These are phyloP conservation scores for Morbakka virulenta DNA, from an alignment of 30 jellyfish, hydroid and myxozoan genomes.

Conservation along the genomic window DNA sequence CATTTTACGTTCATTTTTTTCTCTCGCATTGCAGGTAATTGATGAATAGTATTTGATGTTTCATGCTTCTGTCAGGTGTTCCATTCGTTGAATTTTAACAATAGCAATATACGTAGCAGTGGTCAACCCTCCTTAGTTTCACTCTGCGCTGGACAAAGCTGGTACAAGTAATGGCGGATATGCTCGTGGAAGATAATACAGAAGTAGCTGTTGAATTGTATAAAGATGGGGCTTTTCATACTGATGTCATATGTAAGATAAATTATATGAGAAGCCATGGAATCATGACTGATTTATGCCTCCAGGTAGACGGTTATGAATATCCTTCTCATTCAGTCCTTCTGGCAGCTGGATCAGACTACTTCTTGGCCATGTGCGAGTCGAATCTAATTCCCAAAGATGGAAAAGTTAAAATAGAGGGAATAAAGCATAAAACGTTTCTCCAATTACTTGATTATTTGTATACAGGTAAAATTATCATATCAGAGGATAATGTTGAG, in stretches of 20 bases:
- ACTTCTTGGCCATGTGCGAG: constrained; percentile 77
- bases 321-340: constrained; percentile 75
- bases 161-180: too few relatives aligned
- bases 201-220: background rate
- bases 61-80: too few relatives aligned
- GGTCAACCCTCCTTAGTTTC: too few relatives aligned
- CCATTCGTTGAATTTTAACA: too few relatives aligned
- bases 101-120: too few relatives aligned
- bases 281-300: constrained; percentile 59
- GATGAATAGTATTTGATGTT: too few relatives aligned
- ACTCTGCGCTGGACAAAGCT: too few relatives aligned
- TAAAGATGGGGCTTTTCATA: background rate
- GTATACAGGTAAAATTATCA: constrained; percentile 66
- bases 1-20: too few relatives aligned
- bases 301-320: constrained; percentile 58
- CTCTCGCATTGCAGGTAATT: too few relatives aligned
- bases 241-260: constrained; percentile 15
- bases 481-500: constrained; percentile 65
- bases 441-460: constrained; percentile 53
- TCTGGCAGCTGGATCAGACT: constrained; percentile 78
- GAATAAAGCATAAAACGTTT: constrained; percentile 51
- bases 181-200: background rate
- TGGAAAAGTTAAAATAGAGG: constrained; percentile 38
- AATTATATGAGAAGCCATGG: constrained; percentile 48
- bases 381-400: constrained; percentile 50